Base-by-base conservation (phyloP, 2,888 invertebrate species). In the Sthenelais limicola region DNA sequence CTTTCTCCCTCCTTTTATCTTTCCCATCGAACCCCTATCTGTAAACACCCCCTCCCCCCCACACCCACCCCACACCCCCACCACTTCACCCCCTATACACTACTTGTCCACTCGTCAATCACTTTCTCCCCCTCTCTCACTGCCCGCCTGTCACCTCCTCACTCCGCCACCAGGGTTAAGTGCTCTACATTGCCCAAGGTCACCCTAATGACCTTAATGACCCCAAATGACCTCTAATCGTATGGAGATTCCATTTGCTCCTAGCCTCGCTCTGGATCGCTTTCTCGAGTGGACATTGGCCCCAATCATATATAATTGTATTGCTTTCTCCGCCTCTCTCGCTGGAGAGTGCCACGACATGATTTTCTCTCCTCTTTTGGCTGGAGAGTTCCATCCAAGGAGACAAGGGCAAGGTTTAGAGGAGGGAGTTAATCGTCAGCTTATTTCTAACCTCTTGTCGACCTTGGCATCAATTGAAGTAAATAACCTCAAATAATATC, bases 221-320 rank as follows among this genome's bases (percentile, higher is more conserved):
- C 62, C 62, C 62, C 62, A 62, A 62, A 62, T 62, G 62, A 62
- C 62, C 62, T 62, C 62, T 38, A 62, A 62, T 62, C 62, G 62
- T 62, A 62, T 62, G 62, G 62, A 62, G 62, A 62, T 62, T 62
- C 62, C 62, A 62, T 62, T 62, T 62, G 62, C 62, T 38, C 62
- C 24, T 43, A 26, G 35, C 7, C n/a, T 24, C 62, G 26, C 38
- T 28, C 62, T 26, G 62, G 62, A 62, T 62, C 62, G 62, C 62
- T 62, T 33, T 62, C 62, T 62, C 38, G 33, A 62, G 62, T 62
- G 62, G 62, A 62, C 62, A 35, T 28, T 62, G 38, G 62, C 15
- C 35, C 18, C 62, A 35, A 24, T 35, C 62, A 24, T 62, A 62
- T 62, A 35, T 62, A 62, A 62, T 62, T 62, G 62, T 62, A 62